A percentile compares a stretch with the other conserved stretches of the same genome.
These are phyloP conservation scores for Blastobasis adustella DNA, from an alignment of 2,888 invertebrate species.

Conservation along the genomic window DNA sequence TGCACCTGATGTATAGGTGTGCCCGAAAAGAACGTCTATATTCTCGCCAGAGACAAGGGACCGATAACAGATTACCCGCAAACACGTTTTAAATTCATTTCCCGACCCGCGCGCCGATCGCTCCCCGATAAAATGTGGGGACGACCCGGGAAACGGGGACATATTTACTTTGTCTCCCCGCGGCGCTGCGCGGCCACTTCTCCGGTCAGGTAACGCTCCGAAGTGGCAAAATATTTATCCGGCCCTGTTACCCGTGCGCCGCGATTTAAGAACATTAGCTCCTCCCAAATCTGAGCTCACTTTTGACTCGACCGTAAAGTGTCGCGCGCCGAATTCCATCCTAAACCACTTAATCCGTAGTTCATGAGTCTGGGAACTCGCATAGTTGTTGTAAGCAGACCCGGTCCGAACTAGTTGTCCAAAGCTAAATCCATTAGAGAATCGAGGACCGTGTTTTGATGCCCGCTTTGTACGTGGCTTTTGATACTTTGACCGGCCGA, in stretches of 20 bases:
- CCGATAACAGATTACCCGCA: conserved; percentile 76
- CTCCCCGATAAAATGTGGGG: conserved; percentile 73
- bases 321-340: background rate
- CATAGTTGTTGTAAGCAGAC: conserved; percentile 29
- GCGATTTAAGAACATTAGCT: conserved; percentile 65
- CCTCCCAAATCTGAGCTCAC: conserved; percentile 42
- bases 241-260: conserved; percentile 59
- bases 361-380: conserved; percentile 1
- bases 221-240: conserved; percentile 72
- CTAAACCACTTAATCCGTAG: background rate
- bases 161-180: conserved; percentile 73
- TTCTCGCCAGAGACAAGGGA: conserved; percentile 70
- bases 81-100: conserved; percentile 76
- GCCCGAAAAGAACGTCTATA: conserved; percentile 61
- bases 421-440: conserved; percentile 53
- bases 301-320: conserved; percentile 20
- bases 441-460: conserved; percentile 47
- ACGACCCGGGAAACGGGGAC: conserved; percentile 65
- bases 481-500: conserved; percentile 13
- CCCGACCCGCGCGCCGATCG: conserved; percentile 72
- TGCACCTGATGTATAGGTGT: conserved; percentile 47
- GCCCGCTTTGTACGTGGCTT: conserved; percentile 40
- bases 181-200: conserved; percentile 59
- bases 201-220: conserved; percentile 68
- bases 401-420: conserved; percentile 40